phyloP scores from a whole-genome alignment of 2,113 vertebrate genomes.

The Sapajus apella region DNA sequence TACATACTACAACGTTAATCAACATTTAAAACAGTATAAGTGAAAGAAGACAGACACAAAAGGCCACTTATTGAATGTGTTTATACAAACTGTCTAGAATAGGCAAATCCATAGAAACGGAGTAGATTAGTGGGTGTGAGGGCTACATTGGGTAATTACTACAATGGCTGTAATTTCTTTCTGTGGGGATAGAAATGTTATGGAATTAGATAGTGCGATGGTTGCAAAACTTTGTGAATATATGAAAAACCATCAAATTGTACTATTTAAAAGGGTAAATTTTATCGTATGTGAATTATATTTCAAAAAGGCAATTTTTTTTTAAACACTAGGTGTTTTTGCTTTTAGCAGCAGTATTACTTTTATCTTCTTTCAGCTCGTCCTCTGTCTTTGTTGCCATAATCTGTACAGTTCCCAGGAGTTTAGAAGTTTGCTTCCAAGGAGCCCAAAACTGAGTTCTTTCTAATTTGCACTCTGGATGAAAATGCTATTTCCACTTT shows the following conservation, averaged over 20 bases:
- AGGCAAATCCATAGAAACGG: not conserved
- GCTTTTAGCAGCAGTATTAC: not conserved
- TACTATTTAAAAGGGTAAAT: not conserved
- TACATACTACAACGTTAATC: not conserved
- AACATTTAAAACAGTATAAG: not conserved
- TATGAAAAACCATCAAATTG: not conserved
- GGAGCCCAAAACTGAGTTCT: not conserved
- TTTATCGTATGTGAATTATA: not conserved
- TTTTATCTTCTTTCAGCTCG: not conserved
- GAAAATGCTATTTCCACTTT: too few relatives aligned
- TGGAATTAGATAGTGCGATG: not conserved
- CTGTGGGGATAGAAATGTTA: not conserved
- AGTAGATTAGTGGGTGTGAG: not conserved
- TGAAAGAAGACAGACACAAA: not conserved
- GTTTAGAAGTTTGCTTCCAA: not conserved
- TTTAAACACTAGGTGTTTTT: not conserved
- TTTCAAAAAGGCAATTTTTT: not conserved
- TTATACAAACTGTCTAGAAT: not conserved
- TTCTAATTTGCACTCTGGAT: not conserved
- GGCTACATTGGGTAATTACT: not conserved
- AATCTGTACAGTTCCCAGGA: not conserved
- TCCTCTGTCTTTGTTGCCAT: not conserved
- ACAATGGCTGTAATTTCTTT: not conserved
- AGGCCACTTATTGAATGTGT: not conserved
- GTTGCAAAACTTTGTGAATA: not conserved